Percentiles rank a stretch among this genome's conserved stretches.
Evolutionary conservation across 2,888 invertebrate genomes (phyloP).

Genomic region (Lomographa bimaculata): DNA sequence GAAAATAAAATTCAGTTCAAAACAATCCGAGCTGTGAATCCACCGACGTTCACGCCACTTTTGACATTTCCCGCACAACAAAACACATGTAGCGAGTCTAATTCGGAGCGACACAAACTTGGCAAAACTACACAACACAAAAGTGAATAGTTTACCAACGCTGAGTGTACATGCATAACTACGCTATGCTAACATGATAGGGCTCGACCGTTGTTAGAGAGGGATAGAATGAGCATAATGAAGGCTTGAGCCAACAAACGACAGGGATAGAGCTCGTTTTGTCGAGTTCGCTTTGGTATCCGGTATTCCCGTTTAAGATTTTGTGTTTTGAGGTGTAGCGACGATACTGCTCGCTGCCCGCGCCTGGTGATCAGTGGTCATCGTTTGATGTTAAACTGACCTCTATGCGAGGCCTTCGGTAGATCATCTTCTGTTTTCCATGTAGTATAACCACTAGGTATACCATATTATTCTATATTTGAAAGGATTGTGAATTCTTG

Average conservation of each 20-base stretch:
- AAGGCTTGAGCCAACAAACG: conserved; percentile 26
- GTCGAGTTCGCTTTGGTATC: conserved; percentile 51
- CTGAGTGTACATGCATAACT: conserved; percentile 56
- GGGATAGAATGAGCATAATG: conserved; percentile 40
- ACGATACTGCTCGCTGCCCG: conserved; percentile 46
- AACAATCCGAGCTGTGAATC: conserved; percentile 34
- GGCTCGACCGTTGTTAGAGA: conserved; percentile 34
- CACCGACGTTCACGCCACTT: conserved; percentile 46
- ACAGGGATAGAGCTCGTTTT: conserved; percentile 52
- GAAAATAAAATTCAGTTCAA: conserved; percentile 36
- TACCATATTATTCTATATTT: too few species aligned
- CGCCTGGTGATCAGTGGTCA: conserved; percentile 52
- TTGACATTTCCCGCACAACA: conserved; percentile 52
- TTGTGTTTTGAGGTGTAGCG: conserved; percentile 58
- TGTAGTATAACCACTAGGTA: neutral
- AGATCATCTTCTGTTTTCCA: neutral
- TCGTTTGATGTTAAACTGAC: conserved; percentile 47
- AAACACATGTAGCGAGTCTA: conserved; percentile 54
- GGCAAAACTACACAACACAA: conserved; percentile 66
- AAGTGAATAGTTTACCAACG: conserved; percentile 64
- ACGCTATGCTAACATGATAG: conserved; percentile 36
- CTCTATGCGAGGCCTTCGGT: conserved; percentile 36
- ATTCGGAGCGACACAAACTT: conserved; percentile 64
- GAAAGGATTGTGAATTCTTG: conserved; percentile 12
- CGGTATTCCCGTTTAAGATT: conserved; percentile 76